phyloP scores from a whole-genome alignment of 2,888 invertebrate species.

The Pimpla rufipes region DNA sequence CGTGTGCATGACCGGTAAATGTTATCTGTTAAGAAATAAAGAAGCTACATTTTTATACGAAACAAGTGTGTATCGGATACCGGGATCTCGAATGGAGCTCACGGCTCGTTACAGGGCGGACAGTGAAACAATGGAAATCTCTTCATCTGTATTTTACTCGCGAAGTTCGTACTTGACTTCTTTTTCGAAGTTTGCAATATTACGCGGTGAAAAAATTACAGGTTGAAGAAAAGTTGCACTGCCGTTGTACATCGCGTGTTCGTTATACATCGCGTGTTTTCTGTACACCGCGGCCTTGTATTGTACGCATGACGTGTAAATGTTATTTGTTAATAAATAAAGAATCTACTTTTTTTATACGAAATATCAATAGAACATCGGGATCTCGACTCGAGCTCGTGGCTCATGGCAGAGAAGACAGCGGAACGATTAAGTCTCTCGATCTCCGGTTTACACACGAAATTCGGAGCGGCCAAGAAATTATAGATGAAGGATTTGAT shows the following conservation, averaged over 20 bases:
- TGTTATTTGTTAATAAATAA: constrained; percentile 53
- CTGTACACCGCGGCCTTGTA: constrained; percentile 1
- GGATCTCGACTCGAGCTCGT: constrained; percentile 25
- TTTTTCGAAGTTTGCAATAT: no score
- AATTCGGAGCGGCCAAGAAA: no score
- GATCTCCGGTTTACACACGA: constrained; percentile 65
- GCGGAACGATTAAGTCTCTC: constrained; percentile 64
- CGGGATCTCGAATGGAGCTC: constrained; percentile 15
- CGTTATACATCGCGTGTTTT: no score
- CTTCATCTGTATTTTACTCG: constrained; percentile 64
- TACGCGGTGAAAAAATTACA: no score
- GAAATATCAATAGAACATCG: constrained; percentile 33
- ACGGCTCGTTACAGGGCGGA: constrained; percentile 71
- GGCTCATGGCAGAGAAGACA: constrained; percentile 71
- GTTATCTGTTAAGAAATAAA: constrained; percentile 52
- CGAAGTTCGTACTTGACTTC: no score
- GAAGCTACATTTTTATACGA: constrained; percentile 23
- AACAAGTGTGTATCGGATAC: constrained; percentile 36
- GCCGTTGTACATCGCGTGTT: no score
- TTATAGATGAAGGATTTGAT: no score
- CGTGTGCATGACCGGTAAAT: constrained; percentile 21
- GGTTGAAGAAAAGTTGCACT: no score
- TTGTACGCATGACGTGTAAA: constrained; percentile 37
- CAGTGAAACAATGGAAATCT: constrained; percentile 68
- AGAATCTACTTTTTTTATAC: constrained; percentile 24